Evolutionary conservation across 92 coral and sea anemone species (phyloP).

Genomic region (Epizoanthus scotinus): DNA sequence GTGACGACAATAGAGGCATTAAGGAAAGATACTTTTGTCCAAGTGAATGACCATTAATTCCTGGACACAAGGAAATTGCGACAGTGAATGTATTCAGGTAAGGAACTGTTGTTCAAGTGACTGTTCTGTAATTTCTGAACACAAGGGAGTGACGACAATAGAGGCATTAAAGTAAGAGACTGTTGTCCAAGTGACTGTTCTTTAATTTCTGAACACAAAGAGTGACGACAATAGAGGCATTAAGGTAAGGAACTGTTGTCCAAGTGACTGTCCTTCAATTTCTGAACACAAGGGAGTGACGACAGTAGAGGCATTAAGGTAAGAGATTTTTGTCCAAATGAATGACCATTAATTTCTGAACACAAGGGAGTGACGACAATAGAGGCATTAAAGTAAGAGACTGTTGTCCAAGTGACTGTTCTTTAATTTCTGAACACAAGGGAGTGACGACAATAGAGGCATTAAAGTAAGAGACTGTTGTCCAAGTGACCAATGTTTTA

Average conservation of each 20-base stretch:
- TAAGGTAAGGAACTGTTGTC: too few species aligned
- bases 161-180: too few species aligned
- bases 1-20: slow-evolving; percentile 96
- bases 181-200: too few species aligned
- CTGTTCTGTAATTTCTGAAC: too few species aligned
- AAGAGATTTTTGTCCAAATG: background rate
- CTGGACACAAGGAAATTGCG: background rate
- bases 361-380: slow-evolving; percentile 11
- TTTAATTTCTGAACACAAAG: background rate
- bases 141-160: too few species aligned
- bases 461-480: too few species aligned
- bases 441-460: too few species aligned
- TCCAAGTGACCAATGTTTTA: too few species aligned
- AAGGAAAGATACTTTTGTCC: slow-evolving; percentile 44
- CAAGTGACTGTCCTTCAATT: too few species aligned
- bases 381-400: slow-evolving; percentile 78
- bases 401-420: background rate
- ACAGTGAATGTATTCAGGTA: slow-evolving; percentile 84
- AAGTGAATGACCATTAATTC: background rate
- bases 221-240: too few species aligned
- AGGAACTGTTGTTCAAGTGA: background rate
- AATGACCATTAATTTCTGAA: background rate
- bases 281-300: slow-evolving; percentile 78
- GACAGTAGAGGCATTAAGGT: slow-evolving; percentile 97
- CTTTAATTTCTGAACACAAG: too few species aligned